phyloP scores from a whole-genome alignment of 2,113 vertebrate species.

The Calonectris borealis region DNA sequence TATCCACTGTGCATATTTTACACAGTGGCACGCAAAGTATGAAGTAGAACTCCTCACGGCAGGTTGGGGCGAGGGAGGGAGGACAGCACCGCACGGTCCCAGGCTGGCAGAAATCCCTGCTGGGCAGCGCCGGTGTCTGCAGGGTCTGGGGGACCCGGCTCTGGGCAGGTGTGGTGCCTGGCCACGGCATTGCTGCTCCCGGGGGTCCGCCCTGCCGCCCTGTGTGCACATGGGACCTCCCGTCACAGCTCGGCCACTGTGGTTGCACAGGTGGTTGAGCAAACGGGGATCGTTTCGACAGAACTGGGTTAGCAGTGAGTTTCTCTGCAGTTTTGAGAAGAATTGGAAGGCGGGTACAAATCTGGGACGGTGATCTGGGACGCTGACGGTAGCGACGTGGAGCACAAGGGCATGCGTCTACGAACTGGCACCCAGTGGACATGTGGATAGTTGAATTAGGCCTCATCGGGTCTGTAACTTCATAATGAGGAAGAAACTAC shows the following conservation, averaged over 20 bases:
- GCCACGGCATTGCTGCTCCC: fast-evolving
- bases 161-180: not conserved
- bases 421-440: not conserved
- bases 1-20: fast-evolving
- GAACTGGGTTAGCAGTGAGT: not conserved
- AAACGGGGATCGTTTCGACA: fast-evolving
- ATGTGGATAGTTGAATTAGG: not conserved
- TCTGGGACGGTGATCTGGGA: conserved; percentile 10
- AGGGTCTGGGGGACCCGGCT: not conserved
- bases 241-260: fast-evolving
- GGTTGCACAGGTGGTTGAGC: not conserved
- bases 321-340: not conserved
- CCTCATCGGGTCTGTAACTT: not conserved
- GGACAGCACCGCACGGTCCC: fast-evolving
- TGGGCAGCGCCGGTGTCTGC: not conserved
- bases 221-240: not conserved
- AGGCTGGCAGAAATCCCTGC: fast-evolving
- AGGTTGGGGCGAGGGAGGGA: not conserved
- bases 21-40: fast-evolving
- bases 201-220: fast-evolving
- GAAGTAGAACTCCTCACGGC: not conserved
- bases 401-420: not conserved
- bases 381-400: not conserved
- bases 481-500: not conserved
- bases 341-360: not conserved